These are phyloP conservation scores for Pseudomugil tenellus DNA, from an alignment of 2,797 vertebrate species.

Conservation along the genomic window DNA sequence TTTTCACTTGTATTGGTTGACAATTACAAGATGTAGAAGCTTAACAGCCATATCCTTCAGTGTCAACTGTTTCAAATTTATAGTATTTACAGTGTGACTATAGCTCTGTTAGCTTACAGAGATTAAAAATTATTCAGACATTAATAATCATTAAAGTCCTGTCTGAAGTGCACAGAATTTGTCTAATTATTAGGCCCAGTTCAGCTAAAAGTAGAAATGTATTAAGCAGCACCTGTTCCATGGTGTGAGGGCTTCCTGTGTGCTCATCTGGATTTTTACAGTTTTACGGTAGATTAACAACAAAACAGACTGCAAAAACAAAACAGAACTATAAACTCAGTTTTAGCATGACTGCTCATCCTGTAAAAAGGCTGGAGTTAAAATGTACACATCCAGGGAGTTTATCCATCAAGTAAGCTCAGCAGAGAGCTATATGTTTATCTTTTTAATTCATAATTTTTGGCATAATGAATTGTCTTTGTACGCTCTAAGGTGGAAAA, in stretches of 20 bases:
- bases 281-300: background rate
- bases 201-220: slow-evolving; percentile 20
- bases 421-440: background rate
- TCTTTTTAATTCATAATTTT: background rate
- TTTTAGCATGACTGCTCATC: slow-evolving; percentile 13
- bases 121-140: slow-evolving; percentile 24
- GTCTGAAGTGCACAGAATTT: slow-evolving; percentile 22
- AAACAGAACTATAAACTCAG: background rate
- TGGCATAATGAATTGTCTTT: background rate
- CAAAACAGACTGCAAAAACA: background rate
- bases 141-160: background rate
- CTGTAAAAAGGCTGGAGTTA: slow-evolving; percentile 13
- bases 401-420: slow-evolving; percentile 7
- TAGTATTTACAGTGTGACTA: background rate
- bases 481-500: background rate
- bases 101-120: background rate
- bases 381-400: slow-evolving; percentile 18
- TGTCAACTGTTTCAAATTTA: background rate
- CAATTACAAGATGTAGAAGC: background rate
- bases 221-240: slow-evolving; percentile 26
- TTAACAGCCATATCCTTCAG: too few species aligned
- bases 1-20: background rate
- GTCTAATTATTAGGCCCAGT: slow-evolving; percentile 8
- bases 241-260: slow-evolving; percentile 23
- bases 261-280: too few species aligned